Evolutionary conservation across 2,888 invertebrate genomes (phyloP).

Genomic region (Zootermopsis nevadensis): DNA sequence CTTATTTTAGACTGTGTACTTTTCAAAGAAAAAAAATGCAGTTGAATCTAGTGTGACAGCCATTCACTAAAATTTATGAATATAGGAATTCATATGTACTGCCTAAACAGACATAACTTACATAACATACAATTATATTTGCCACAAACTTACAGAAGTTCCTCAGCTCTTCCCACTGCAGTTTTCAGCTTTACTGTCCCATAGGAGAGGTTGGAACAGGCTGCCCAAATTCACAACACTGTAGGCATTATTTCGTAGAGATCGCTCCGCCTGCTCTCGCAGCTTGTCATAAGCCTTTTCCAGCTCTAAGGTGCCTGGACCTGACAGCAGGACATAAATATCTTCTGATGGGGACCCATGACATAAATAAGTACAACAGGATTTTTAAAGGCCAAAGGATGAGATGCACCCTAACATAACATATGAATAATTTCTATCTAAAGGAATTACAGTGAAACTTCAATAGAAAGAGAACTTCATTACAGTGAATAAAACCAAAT

Average conservation of each 20-base stretch:
- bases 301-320: slow-evolving; percentile 28
- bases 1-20: too few relatives aligned
- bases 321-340: background rate
- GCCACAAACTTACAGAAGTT: background rate
- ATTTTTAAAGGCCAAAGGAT: too few relatives aligned
- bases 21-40: too few relatives aligned
- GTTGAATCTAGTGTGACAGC: too few relatives aligned
- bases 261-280: slow-evolving; percentile 75
- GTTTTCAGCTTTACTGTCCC: background rate
- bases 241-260: slow-evolving; percentile 75
- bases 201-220: slow-evolving; percentile 61
- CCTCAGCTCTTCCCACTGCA: background rate
- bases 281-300: slow-evolving; percentile 70
- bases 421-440: too few relatives aligned
- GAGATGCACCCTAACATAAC: too few relatives aligned
- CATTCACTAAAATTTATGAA: too few relatives aligned
- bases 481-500: too few relatives aligned
- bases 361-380: too few relatives aligned
- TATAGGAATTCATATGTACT: too few relatives aligned
- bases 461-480: too few relatives aligned
- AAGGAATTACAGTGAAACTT: too few relatives aligned
- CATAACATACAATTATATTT: background rate
- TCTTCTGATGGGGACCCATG: background rate
- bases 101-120: slow-evolving; percentile 15
- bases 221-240: slow-evolving; percentile 73